Evolutionary conservation across 1,140 invertebrate species (phyloP), one percentile per base, ranked within the genome.

Genomic region (Babylonia areolata): DNA sequence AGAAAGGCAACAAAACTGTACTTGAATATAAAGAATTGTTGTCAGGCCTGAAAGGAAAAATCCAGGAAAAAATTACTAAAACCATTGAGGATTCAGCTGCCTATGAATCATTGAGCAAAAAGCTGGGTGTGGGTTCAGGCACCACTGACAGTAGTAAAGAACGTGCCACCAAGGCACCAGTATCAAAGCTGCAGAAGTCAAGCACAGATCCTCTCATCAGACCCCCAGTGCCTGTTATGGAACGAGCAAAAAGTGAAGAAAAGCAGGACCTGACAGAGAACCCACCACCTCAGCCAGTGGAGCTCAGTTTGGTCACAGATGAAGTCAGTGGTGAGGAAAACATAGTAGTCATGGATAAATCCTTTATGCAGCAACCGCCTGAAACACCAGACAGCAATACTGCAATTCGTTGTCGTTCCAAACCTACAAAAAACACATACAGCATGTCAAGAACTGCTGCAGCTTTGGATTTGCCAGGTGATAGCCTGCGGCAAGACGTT

Each of bases 31-130:
- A 87, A 79, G 91, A 90, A 39, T 80, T 90, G 54, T 88, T 90
- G 35, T 89, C 90, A 81, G 90, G 85, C n/a, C 73, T 90, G 40
- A 91, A 90, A 81, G 91, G 84, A 54, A 92, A 89, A 86, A 90
- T 92, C 71, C 85, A 87, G 33, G 89, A 88, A 33, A 88, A 86
- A 84, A 91, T 92, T 33, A 83, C 86, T 54, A 92, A 91, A 87
- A 93, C 90, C 78, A 89, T 90, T 40, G 92, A 92, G 77, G 91
- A 91, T 80, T 85, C 84, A 37, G 83, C 81, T 42, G 54, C 11
- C 31, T 6, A 0, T 17, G 82, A 31, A 17, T 37, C 58, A 69
- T 71, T 69, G 23, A 73, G 31, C 40, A 35, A 46, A 12, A 42
- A 35, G 0, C 3, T 64, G 58, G 23, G 58, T 84, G 85, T 37